Base-by-base conservation (phyloP, 2,888 invertebrate species). In the Aradus depressus region DNA sequence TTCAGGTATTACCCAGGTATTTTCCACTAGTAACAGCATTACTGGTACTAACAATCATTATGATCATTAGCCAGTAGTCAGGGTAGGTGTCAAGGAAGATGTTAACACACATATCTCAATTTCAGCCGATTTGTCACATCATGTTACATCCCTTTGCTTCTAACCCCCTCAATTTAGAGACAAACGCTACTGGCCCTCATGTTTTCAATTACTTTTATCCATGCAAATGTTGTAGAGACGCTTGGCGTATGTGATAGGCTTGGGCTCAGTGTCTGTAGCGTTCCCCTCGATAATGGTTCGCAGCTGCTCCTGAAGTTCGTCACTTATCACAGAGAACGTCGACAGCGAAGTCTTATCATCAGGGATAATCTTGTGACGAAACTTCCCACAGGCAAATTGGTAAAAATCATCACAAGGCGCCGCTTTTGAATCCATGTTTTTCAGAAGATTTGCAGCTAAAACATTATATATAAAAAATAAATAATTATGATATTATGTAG, bases 391-490 rank as follows among this genome's bases (percentile, higher is more conserved):
- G 0, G 86, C 77, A 64, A 83, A 86, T 61, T 80, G 73, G 66
- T 86, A 87, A 67, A 88, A 87, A 64, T 88, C 84, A 60, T 86
- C 84, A 64, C 87, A 87, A 0, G 87, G 86, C 57, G 85, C 81
- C 6, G 81, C 78, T 1, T 69, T 66, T 1, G 71, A 67, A 60
- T 87, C 81, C 79, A 87, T 81, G 64, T 80, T 81, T 54, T 75
- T 70, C 32, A 87, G 68, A 12, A 87, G 71, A 57, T 75, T 75
- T 1, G 84, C 80, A 0, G 87, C 85, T 77, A 67, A 19, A 53
- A 42, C 18, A 18, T 32, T n/a, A n/a, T n/a, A n/a, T n/a, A n/a
- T n/a, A n/a, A n/a, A n/a, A 38, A 44, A 44, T 28, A 31, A 4
- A 28, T 6, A 23, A 12, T 6, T 14, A 37, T 44, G 22, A 48